phyloP scores from a whole-genome alignment of 2,888 invertebrate genomes.

The Drosophila anomalata region DNA sequence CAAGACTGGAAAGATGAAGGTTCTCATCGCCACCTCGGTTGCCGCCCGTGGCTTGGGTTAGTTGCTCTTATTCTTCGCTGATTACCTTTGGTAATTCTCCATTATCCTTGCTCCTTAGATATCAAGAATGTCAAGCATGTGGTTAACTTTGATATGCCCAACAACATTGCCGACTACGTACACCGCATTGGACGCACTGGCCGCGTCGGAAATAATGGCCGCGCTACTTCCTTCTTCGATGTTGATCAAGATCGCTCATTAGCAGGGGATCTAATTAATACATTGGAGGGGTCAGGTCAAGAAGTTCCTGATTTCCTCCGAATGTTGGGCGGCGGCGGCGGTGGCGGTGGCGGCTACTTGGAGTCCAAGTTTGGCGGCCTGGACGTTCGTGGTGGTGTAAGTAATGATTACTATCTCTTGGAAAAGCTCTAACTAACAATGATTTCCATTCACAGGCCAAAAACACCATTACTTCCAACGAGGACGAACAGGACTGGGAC shows the following conservation, averaged over 20 bases:
- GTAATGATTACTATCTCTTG: background rate
- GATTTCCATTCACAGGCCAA: background rate
- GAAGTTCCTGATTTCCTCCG: slow-evolving; percentile 91
- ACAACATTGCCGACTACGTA: slow-evolving; percentile 95
- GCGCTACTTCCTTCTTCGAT: slow-evolving; percentile 94
- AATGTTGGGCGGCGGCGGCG: slow-evolving; percentile 79
- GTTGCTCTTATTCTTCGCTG: background rate
- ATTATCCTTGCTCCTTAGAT: slow-evolving; percentile 85
- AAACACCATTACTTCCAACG: background rate
- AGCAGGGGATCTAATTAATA: slow-evolving; percentile 88
- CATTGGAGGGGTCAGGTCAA: slow-evolving; percentile 91
- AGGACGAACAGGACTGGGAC: slow-evolving; percentile 33
- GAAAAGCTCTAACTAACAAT: background rate
- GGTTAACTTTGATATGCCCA: slow-evolving; percentile 96
- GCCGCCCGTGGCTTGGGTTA: slow-evolving; percentile 94
- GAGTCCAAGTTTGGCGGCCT: slow-evolving; percentile 88
- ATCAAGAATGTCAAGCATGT: slow-evolving; percentile 95
- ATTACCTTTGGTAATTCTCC: no score
- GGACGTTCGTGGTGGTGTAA: slow-evolving; percentile 85
- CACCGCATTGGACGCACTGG: slow-evolving; percentile 98
- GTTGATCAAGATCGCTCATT: slow-evolving; percentile 86
- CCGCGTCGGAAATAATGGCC: slow-evolving; percentile 95
- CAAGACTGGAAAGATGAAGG: slow-evolving; percentile 89
- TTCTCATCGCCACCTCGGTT: slow-evolving; percentile 97
- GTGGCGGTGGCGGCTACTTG: slow-evolving; percentile 46